phyloP scores from a whole-genome alignment of 2,888 invertebrate genomes.

The Ornithoptera alexandrae region DNA sequence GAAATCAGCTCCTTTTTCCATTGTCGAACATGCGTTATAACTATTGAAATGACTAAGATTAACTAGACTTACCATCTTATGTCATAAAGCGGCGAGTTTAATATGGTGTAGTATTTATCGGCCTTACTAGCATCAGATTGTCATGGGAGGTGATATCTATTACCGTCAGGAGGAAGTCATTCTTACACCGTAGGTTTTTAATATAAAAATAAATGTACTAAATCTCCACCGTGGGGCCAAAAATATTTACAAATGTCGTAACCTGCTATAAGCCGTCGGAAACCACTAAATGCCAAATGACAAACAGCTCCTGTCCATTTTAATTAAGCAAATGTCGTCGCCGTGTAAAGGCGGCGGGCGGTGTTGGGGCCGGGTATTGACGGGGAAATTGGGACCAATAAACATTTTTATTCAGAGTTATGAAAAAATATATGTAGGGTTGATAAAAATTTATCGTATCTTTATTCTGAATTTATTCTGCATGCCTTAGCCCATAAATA shows the following conservation, averaged over 20 bases:
- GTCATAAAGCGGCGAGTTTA: too few relatives aligned
- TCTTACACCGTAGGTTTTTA: too few relatives aligned
- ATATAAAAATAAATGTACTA: neutral
- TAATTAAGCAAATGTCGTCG: conserved; percentile 59
- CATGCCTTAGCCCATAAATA: neutral
- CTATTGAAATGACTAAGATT: too few relatives aligned
- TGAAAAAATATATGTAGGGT: conserved; percentile 46
- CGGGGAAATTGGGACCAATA: conserved; percentile 50
- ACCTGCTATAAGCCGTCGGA: conserved; percentile 43
- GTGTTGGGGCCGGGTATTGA: conserved; percentile 42
- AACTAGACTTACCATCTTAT: too few relatives aligned
- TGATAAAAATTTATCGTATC: conserved; percentile 10
- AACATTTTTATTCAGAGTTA: conserved; percentile 56
- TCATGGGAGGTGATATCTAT: too few relatives aligned
- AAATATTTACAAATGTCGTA: conserved; percentile 29
- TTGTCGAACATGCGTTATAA: too few relatives aligned
- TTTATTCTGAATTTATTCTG: neutral
- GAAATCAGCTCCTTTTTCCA: too few relatives aligned
- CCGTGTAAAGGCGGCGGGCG: conserved; percentile 39
- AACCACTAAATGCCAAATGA: conserved; percentile 37
- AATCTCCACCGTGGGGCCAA: conserved; percentile 12
- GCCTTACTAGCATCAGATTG: too few relatives aligned
- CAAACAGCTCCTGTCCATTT: conserved; percentile 60
- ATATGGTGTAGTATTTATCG: too few relatives aligned
- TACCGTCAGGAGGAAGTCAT: too few relatives aligned